Percentiles rank a stretch among this genome's conserved stretches.
Conservation (phyloP, 2,888 invertebrate species). For the Melanophora roralis region DNA sequence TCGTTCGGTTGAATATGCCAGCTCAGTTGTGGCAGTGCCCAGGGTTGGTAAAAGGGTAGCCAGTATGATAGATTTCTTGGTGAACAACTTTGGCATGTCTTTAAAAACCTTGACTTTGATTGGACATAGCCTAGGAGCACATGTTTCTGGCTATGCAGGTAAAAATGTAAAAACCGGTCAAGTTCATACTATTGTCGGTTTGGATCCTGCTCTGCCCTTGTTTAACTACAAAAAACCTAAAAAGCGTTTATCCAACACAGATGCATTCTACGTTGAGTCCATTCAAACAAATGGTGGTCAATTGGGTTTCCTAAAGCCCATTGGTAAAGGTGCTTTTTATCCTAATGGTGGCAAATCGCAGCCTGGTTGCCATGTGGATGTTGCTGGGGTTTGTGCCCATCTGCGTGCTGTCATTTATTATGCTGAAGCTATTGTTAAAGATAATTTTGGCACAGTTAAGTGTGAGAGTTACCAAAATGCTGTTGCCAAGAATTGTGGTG, state of each 20-base stretch:
- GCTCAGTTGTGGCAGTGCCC: slow-evolving; percentile 77
- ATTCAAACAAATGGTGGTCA: slow-evolving; percentile 72
- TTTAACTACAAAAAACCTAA: slow-evolving; percentile 66
- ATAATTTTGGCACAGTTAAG: slow-evolving; percentile 67
- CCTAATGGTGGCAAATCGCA: slow-evolving; percentile 79
- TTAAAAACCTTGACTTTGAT: slow-evolving; percentile 78
- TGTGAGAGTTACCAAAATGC: slow-evolving; percentile 72
- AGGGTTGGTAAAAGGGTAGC: slow-evolving; percentile 71
- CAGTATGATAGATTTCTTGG: slow-evolving; percentile 73
- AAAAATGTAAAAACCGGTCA: slow-evolving; percentile 79
- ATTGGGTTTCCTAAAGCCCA: slow-evolving; percentile 72
- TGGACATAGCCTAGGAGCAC: slow-evolving; percentile 81
- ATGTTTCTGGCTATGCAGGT: slow-evolving; percentile 80
- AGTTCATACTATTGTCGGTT: slow-evolving; percentile 79
- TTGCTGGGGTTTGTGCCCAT: slow-evolving; percentile 77
- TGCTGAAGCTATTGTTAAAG: slow-evolving; percentile 75
- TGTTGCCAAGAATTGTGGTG: slow-evolving; percentile 66
- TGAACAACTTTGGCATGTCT: slow-evolving; percentile 77
- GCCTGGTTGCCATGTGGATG: slow-evolving; percentile 77
- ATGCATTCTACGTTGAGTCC: slow-evolving; percentile 73
- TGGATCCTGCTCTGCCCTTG: slow-evolving; percentile 73
- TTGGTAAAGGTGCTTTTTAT: slow-evolving; percentile 78
- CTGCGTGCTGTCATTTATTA: slow-evolving; percentile 76
- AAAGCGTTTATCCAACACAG: slow-evolving; percentile 67
- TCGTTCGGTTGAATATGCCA: slow-evolving; percentile 78